Evolutionary conservation across 2,113 vertebrate species (phyloP), one percentile per base, ranked within the genome.

Genomic region (Tyto alba): DNA sequence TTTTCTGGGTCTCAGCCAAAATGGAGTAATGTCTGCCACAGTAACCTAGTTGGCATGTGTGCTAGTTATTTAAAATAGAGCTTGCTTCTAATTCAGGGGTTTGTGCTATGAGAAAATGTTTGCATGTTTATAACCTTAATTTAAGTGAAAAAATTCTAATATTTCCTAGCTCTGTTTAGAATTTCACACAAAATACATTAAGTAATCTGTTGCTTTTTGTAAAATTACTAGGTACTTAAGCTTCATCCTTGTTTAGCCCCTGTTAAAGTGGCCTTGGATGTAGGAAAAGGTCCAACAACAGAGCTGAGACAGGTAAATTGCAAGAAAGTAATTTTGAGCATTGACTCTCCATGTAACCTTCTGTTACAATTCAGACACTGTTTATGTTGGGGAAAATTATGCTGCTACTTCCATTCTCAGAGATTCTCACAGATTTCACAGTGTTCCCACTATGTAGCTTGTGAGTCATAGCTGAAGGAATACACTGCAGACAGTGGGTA

Each of bases 171-270:
- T 91, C 22, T 87, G 57, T 45, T 73, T 67, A 63, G 41, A 62
- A 57, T 41, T 62, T 48, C 52, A 25, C 16, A 45, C 38, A 84
- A 57, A 75, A 47, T 22, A 29, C 27, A 14, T 56, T 26, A 41
- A 79, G 11, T 96, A 85, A 81, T 55, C 27, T 90, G 13, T 77
- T 52, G 21, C 4, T 38, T 67, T 82, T 83, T 87, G 38, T 66
- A 38, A 88, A 92, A 93, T 82, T 72, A 15, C 74, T 91, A 99
- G 99, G 99, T 99, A 34, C 98, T 99, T 93, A 99, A 99, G 95
- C 98, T 99, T 85, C 99, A 99, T 95, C 99, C 99, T 52, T 98
- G 97, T 78, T 97, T 99, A 95, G 98, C 99, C 17, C 99, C 99
- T 26, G 67, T 99, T 43, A 99, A 99, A 98, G 98, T 99, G 67